Conservation (phyloP, 2,888 invertebrate genomes). For the Nemoura dubitans region DNA sequence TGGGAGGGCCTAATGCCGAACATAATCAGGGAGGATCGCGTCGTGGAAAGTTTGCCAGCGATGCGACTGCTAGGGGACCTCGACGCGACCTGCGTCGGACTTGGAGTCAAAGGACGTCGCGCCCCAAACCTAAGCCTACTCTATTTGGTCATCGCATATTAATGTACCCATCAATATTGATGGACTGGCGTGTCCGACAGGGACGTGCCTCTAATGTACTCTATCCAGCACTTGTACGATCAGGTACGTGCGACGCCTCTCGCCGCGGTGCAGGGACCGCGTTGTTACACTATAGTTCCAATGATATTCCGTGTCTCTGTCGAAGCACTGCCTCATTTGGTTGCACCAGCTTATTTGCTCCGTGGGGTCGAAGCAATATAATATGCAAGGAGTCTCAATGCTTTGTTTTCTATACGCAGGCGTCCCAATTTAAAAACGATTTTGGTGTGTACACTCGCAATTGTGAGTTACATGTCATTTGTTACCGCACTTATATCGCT, state of each 20-base stretch:
- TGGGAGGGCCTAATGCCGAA: not conserved
- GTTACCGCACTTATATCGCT: not conserved
- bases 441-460: no score
- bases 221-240: no score
- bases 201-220: not conserved
- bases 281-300: not conserved
- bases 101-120: not conserved
- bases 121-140: not conserved
- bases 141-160: constrained; percentile 41
- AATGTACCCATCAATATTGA: constrained; percentile 46
- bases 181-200: constrained; percentile 21
- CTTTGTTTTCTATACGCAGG: not conserved
- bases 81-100: not conserved
- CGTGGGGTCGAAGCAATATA: not conserved
- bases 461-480: not conserved
- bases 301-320: not conserved
- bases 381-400: not conserved
- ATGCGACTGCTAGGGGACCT: not conserved
- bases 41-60: not conserved
- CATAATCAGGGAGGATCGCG: not conserved
- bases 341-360: not conserved
- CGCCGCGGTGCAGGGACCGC: not conserved
- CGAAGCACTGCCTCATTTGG: not conserved
- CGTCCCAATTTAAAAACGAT: no score
- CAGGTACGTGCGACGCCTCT: not conserved